Conservation (phyloP, 2,888 invertebrate genomes). For the Cremastobaeus sp. region DNA sequence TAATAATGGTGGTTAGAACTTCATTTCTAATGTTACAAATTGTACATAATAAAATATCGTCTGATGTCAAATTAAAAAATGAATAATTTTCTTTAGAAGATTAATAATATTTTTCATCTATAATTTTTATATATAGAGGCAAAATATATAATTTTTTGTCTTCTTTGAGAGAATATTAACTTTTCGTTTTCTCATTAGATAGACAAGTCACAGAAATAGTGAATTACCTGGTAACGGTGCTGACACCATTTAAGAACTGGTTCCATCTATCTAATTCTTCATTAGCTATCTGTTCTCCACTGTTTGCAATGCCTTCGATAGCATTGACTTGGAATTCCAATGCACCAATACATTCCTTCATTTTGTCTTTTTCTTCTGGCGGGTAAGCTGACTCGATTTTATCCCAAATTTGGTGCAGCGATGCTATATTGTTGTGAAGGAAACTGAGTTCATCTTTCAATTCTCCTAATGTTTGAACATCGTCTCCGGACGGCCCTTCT, state of each 20-base stretch:
- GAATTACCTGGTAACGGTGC: constrained; percentile 81
- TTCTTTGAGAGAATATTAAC: too few relatives aligned
- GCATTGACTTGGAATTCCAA: constrained; percentile 84
- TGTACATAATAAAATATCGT: too few relatives aligned
- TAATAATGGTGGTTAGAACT: too few relatives aligned
- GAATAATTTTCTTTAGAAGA: too few relatives aligned
- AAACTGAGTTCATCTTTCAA: constrained; percentile 83
- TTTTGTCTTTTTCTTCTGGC: constrained; percentile 79
- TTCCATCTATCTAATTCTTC: constrained; percentile 85
- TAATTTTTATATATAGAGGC: neutral
- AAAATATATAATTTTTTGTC: constrained; percentile 38
- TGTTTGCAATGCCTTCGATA: constrained; percentile 84
- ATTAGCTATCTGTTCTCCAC: constrained; percentile 80
- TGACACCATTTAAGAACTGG: constrained; percentile 83
- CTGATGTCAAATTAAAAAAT: too few relatives aligned
- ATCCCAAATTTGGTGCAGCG: constrained; percentile 82
- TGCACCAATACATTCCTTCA: constrained; percentile 81
- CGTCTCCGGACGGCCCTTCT: constrained; percentile 66
- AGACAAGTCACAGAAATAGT: too few relatives aligned
- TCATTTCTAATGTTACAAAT: too few relatives aligned
- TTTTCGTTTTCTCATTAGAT: too few relatives aligned
- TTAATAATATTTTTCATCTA: neutral
- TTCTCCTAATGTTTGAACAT: constrained; percentile 79
- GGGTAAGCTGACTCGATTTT: constrained; percentile 69
- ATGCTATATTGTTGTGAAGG: constrained; percentile 83